Conservation (phyloP, 2,888 invertebrate species). For the Eurytoma californica region DNA sequence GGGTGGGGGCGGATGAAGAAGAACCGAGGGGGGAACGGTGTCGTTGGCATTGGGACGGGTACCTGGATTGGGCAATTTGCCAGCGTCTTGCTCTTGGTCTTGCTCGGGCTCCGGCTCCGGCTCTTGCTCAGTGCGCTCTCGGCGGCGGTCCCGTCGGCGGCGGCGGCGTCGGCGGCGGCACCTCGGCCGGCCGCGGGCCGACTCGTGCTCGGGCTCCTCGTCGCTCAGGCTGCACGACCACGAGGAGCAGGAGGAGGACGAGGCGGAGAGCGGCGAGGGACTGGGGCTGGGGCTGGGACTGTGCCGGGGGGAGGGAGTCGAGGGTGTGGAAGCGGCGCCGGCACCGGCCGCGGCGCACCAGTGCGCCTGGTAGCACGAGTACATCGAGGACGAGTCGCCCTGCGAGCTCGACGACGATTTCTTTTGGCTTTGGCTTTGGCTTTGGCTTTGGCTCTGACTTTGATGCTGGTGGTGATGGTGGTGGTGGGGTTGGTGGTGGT, state of each 20-base stretch:
- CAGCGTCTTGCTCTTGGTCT: constrained; percentile 70
- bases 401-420: constrained; percentile 66
- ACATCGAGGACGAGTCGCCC: constrained; percentile 68
- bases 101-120: constrained; percentile 49
- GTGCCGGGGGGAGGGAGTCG: constrained; percentile 64
- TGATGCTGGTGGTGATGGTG: constrained; percentile 72
- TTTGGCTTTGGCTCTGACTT: constrained; percentile 75
- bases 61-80: constrained; percentile 74
- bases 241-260: constrained; percentile 34
- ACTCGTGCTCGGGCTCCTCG: constrained; percentile 63
- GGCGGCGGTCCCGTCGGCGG: constrained; percentile 45
- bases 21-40: constrained; percentile 30
- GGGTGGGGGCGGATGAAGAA: not conserved
- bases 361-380: constrained; percentile 73
- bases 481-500: constrained; percentile 74
- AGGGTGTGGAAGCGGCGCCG: constrained; percentile 65
- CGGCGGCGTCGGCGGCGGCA: constrained; percentile 59
- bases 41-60: constrained; percentile 58
- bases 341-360: constrained; percentile 72
- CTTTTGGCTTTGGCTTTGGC: constrained; percentile 70
- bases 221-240: constrained; percentile 69
- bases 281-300: constrained; percentile 57
- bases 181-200: constrained; percentile 42
- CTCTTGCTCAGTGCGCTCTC: constrained; percentile 38
- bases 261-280: constrained; percentile 68